Evolutionary conservation across 1,140 invertebrate species (phyloP).

Genomic region (Temnothorax nylanderi): DNA sequence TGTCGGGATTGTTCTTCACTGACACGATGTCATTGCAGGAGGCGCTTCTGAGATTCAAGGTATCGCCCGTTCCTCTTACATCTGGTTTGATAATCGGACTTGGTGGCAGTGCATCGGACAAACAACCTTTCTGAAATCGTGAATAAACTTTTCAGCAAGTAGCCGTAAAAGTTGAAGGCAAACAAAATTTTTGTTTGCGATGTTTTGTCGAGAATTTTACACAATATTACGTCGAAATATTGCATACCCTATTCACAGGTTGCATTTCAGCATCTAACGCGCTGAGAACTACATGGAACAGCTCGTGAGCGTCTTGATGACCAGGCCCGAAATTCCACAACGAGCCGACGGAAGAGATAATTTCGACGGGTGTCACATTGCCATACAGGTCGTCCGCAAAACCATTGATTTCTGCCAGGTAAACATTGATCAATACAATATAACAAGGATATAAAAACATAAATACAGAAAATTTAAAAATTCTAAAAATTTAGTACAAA

Average conservation of each 20-base stretch:
- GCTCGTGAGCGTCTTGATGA: constrained; percentile 97
- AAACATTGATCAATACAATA: constrained; percentile 58
- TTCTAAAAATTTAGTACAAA: not conserved
- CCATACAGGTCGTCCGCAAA: constrained; percentile 89
- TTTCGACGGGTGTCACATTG: constrained; percentile 90
- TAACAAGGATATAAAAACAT: not conserved
- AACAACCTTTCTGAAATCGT: constrained; percentile 87
- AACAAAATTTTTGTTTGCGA: not conserved
- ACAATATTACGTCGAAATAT: not conserved
- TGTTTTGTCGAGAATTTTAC: not conserved
- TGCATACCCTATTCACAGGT: constrained; percentile 86
- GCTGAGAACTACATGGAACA: constrained; percentile 94
- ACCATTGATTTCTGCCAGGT: constrained; percentile 90
- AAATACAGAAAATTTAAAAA: not conserved
- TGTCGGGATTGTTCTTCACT: constrained; percentile 62
- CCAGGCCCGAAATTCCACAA: constrained; percentile 95
- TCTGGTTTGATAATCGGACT: constrained; percentile 70
- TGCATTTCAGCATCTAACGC: constrained; percentile 94
- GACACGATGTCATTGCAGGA: constrained; percentile 83
- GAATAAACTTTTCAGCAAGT: constrained; percentile 5
- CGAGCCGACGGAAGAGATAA: constrained; percentile 91
- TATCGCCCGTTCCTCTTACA: constrained; percentile 77
- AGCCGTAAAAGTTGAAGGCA: constrained; percentile 7
- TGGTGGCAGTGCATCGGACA: constrained; percentile 89
- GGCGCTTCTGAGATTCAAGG: constrained; percentile 78